phyloP scores from a whole-genome alignment of 2,797 vertebrate species.

The Schizothorax lantsangensis region DNA sequence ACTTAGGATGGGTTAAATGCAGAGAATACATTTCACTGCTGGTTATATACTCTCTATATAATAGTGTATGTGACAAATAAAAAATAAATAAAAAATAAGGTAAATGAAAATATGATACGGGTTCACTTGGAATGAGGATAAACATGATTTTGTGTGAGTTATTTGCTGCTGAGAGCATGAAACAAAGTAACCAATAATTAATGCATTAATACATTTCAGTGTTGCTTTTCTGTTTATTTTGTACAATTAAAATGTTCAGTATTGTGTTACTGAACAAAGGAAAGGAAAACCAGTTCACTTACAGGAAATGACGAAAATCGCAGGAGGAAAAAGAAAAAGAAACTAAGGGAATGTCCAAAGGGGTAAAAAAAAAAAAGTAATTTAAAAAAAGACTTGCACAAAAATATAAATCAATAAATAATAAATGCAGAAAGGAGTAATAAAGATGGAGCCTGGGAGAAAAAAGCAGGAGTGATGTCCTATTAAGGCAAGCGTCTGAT shows the following conservation, averaged over 20 bases:
- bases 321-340: not conserved
- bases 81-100: too few species aligned
- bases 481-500: constrained; percentile 57
- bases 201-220: not conserved
- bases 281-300: not conserved
- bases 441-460: not conserved
- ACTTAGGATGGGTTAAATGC: too few species aligned
- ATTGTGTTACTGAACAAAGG: not conserved
- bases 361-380: too few species aligned
- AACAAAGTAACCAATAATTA: not conserved
- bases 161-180: not conserved
- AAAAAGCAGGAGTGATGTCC: constrained; percentile 48
- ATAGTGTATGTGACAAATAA: too few species aligned
- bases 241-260: not conserved
- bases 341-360: not conserved
- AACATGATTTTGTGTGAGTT: not conserved
- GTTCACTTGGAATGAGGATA: not conserved
- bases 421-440: not conserved
- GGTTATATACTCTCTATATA: too few species aligned
- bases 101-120: not conserved
- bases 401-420: not conserved
- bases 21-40: too few species aligned
- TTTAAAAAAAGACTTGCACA: not conserved
- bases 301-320: not conserved
- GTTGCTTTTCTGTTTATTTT: not conserved